Conservation (phyloP, 2,113 vertebrate genomes). For the Anas platyrhynchos region DNA sequence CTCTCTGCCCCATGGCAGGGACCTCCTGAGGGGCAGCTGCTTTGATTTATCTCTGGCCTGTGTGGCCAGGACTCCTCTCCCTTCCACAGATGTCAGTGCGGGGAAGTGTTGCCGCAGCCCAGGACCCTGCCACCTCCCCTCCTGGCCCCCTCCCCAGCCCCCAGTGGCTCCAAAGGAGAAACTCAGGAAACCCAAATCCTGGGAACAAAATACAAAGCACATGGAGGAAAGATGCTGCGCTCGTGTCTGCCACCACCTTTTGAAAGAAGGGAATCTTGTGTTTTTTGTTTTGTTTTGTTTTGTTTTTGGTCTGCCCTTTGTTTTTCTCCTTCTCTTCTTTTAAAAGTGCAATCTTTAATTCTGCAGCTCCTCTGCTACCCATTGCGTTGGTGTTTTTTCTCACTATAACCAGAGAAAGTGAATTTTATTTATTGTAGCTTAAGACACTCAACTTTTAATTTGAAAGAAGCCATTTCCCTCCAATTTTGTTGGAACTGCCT, state of each 20-base stretch:
- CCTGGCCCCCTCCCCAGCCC: neutral
- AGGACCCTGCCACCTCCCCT: neutral
- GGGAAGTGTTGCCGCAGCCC: neutral
- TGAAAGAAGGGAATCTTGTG: neutral
- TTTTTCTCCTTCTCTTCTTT: neutral
- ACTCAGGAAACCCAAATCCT: neutral
- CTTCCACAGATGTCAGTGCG: fast-evolving
- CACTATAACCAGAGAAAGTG: fast-evolving
- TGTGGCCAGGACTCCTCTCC: neutral
- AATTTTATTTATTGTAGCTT: neutral
- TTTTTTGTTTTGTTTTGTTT: neutral
- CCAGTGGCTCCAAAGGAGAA: neutral
- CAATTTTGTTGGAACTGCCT: neutral
- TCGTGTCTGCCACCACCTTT: neutral
- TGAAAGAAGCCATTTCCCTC: neutral
- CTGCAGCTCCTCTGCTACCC: neutral
- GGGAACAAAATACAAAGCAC: neutral
- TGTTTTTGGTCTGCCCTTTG: neutral
- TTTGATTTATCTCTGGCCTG: neutral
- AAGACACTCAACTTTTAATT: neutral
- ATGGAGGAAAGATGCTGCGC: neutral
- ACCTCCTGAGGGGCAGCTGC: neutral
- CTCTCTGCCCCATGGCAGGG: neutral
- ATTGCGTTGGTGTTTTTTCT: fast-evolving
- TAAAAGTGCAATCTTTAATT: neutral